Evolutionary conservation across 1,140 invertebrate genomes (phyloP).

Genomic region (Panagrolaimus sp.): DNA sequence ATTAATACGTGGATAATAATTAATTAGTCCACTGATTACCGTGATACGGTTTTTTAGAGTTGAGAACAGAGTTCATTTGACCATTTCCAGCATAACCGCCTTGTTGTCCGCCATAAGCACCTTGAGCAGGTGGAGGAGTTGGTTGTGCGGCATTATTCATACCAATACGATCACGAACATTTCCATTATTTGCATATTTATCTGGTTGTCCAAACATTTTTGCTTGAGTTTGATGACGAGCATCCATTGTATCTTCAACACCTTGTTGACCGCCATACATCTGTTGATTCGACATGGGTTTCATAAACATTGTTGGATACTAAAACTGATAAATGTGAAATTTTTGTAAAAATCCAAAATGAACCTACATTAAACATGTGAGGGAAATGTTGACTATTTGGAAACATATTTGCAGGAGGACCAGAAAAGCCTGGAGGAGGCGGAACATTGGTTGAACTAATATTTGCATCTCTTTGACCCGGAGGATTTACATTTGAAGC

Average conservation of each 20-base stretch:
- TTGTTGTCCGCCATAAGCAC: not conserved
- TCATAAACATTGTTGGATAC: slow-evolving; percentile 8
- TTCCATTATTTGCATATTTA: not conserved
- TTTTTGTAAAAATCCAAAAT: not conserved
- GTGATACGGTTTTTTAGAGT: not conserved
- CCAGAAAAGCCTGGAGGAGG: slow-evolving; percentile 8
- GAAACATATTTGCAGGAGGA: not conserved
- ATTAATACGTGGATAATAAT: not conserved
- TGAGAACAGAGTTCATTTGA: slow-evolving; percentile 8
- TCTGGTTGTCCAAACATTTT: slow-evolving; percentile 9
- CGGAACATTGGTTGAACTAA: not conserved
- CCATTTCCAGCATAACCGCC: not conserved
- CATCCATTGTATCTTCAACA: slow-evolving; percentile 1
- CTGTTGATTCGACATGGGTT: not conserved
- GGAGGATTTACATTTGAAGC: not conserved
- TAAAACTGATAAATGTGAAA: not conserved
- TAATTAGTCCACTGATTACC: slow-evolving; percentile 5
- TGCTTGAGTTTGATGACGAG: not conserved
- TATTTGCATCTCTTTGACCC: not conserved
- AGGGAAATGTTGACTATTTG: not conserved
- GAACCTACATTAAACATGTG: too few species aligned
- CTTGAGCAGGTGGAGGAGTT: not conserved
- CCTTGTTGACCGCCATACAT: slow-evolving; percentile 6
- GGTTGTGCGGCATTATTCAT: not conserved
- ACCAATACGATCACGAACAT: slow-evolving; percentile 4